These are phyloP conservation scores for Tenrec ecaudatus DNA, from an alignment of 2,113 vertebrate species.

Conservation along the genomic window DNA sequence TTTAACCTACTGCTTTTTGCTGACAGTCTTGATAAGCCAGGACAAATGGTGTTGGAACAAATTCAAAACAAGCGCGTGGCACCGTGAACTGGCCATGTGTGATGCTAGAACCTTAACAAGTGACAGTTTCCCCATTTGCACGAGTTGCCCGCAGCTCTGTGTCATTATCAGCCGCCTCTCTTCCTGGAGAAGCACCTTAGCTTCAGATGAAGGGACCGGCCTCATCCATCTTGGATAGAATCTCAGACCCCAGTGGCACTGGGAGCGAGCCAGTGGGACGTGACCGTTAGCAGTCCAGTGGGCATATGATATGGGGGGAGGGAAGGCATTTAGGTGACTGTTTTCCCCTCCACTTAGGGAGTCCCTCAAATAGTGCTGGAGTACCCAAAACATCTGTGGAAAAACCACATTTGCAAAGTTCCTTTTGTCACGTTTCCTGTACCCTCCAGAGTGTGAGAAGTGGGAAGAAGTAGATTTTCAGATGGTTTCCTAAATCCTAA, in stretches of 20 bases:
- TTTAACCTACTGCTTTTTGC: neutral
- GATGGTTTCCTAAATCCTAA: neutral
- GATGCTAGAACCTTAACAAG: conserved; percentile 31
- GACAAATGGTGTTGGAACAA: no score
- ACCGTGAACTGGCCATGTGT: neutral
- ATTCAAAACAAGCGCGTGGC: neutral
- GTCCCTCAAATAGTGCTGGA: neutral
- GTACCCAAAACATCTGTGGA: no score
- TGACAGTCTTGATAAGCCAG: neutral
- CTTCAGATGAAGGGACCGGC: conserved; percentile 1
- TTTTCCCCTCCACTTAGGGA: neutral
- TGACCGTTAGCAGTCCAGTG: neutral
- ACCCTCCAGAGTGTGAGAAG: neutral
- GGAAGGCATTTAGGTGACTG: no score
- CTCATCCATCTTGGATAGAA: neutral
- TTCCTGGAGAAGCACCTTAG: neutral
- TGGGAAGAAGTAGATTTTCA: conserved; percentile 10
- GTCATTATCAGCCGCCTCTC: conserved; percentile 18
- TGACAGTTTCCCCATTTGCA: conserved; percentile 20
- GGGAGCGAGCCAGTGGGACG: neutral
- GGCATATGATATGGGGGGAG: no score
- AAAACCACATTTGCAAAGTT: no score
- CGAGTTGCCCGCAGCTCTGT: neutral
- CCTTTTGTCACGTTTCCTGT: neutral
- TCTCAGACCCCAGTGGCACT: neutral